These are phyloP conservation scores for Chrysopilus asiliformis DNA, from an alignment of 2,888 invertebrate genomes.

Conservation along the genomic window DNA sequence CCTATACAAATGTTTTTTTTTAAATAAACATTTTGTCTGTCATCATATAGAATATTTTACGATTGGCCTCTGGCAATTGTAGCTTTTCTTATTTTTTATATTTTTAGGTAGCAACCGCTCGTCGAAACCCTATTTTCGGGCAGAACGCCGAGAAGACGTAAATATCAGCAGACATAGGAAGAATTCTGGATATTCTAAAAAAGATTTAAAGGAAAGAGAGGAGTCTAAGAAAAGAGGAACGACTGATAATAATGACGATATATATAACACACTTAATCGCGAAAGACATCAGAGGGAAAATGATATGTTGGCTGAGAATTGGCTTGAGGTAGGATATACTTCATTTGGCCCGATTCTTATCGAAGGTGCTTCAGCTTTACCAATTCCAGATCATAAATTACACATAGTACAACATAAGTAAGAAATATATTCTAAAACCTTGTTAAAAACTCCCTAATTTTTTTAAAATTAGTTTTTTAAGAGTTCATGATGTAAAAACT, in stretches of 20 bases:
- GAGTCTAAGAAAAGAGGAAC: too few species aligned
- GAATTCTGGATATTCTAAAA: not conserved
- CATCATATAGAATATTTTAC: too few species aligned
- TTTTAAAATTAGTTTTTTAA: slow-evolving; percentile 42
- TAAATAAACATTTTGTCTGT: too few species aligned
- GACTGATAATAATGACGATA: too few species aligned
- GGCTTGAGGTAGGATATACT: slow-evolving; percentile 86
- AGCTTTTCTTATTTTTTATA: slow-evolving; percentile 22
- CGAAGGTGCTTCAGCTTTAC: slow-evolving; percentile 76
- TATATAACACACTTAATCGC: too few species aligned
- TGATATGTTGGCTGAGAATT: slow-evolving; percentile 43
- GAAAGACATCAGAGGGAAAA: not conserved
- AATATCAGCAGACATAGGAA: slow-evolving; percentile 5
- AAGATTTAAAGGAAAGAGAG: slow-evolving; percentile 13
- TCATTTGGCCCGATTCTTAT: slow-evolving; percentile 81
- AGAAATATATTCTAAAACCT: slow-evolving; percentile 11
- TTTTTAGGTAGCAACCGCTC: slow-evolving; percentile 31
- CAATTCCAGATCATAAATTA: slow-evolving; percentile 60
- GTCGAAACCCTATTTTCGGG: slow-evolving; percentile 27
- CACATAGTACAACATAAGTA: slow-evolving; percentile 68
- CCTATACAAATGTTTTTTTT: too few species aligned
- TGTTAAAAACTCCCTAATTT: not conserved
- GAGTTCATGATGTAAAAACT: slow-evolving; percentile 68
- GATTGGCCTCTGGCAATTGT: too few species aligned
- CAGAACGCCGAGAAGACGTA: slow-evolving; percentile 21